Evolutionary conservation across 2,797 vertebrate genomes (phyloP).

Genomic region (Lepus oiostolus): DNA sequence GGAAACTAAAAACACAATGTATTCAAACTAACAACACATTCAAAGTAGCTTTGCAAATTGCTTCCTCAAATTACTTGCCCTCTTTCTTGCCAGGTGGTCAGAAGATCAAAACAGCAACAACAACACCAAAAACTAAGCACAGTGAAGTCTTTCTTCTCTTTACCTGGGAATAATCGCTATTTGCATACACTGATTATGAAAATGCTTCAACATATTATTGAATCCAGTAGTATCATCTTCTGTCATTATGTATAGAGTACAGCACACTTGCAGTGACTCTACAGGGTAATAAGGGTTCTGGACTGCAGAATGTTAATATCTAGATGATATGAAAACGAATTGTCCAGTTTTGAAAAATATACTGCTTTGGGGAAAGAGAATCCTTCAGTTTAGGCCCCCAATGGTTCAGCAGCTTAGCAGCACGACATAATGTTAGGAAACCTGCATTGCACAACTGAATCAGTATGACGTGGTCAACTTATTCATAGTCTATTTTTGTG

Average conservation of each 20-base stretch:
- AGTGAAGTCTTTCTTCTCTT: not conserved
- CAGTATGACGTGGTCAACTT: constrained; percentile 41
- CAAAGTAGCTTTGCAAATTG: constrained; percentile 41
- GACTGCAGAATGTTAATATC: not conserved
- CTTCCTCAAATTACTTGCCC: not conserved
- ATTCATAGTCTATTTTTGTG: constrained; percentile 76
- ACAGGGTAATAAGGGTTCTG: not conserved
- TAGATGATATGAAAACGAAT: not conserved
- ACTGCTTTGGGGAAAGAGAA: not conserved
- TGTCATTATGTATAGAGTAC: not conserved
- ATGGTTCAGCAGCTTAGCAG: not conserved
- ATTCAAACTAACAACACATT: not conserved
- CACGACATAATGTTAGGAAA: not conserved
- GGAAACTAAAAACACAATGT: constrained; percentile 10
- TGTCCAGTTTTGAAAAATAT: constrained; percentile 54
- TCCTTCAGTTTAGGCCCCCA: constrained; percentile 17
- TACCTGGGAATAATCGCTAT: not conserved
- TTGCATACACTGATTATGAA: not conserved
- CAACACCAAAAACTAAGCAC: not conserved
- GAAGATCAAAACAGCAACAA: not conserved
- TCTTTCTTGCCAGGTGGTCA: not conserved
- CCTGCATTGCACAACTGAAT: not conserved
- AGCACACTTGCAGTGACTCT: not conserved
- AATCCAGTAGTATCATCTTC: not conserved
- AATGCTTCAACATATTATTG: not conserved